These are phyloP conservation scores for Genyomyrus donnyi DNA, from an alignment of 2,113 vertebrate species.

Conservation along the genomic window DNA sequence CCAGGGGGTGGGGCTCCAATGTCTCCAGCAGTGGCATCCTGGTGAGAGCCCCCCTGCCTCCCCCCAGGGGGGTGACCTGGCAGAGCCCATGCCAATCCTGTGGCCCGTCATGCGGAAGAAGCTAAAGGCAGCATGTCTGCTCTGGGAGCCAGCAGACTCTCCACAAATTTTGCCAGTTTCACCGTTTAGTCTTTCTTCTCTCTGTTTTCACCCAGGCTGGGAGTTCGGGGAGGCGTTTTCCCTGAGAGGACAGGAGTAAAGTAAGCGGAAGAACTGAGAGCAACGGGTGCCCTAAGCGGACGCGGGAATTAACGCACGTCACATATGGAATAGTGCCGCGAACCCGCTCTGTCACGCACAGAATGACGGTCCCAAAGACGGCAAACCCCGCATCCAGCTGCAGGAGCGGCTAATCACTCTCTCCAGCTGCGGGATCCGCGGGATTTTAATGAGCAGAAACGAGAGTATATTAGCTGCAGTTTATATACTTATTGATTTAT, in stretches of 20 bases:
- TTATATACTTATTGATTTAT: slow-evolving; percentile 16
- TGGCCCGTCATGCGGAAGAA: background rate
- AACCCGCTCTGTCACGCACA: background rate
- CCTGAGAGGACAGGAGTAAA: background rate
- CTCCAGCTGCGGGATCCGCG: background rate
- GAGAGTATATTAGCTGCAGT: background rate
- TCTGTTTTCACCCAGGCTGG: background rate
- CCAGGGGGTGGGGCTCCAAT: background rate
- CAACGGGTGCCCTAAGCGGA: background rate
- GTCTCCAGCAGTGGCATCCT: background rate
- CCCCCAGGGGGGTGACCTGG: background rate
- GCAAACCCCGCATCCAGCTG: background rate
- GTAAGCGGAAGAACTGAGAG: background rate
- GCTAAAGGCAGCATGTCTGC: background rate
- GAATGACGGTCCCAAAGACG: background rate
- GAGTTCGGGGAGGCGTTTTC: background rate
- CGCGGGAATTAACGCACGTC: background rate
- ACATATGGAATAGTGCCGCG: background rate
- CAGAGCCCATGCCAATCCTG: background rate
- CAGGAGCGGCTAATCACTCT: background rate
- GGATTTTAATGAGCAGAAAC: background rate
- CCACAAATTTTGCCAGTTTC: background rate
- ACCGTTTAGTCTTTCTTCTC: background rate
- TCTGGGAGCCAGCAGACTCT: background rate
- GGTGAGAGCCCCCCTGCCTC: background rate